Percentiles rank a stretch among this genome's conserved stretches.
Conservation (phyloP, 30 jellyfish, hydroid and myxozoan species). For the Mastigias papua region DNA sequence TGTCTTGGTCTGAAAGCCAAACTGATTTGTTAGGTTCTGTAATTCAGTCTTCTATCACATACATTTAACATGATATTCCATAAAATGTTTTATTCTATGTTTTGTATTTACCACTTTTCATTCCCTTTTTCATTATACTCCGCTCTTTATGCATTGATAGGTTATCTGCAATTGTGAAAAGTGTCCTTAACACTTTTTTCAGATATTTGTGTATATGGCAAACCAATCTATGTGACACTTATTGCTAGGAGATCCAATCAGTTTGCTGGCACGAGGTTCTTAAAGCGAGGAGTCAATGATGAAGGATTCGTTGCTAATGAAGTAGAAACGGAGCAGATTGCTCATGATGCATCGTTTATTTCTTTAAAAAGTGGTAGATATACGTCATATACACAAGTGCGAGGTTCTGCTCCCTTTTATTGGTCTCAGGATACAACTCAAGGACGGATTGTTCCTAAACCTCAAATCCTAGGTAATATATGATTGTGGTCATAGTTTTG, state of each 20-base stretch:
- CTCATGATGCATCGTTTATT: slow-evolving; percentile 95
- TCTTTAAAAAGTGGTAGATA: slow-evolving; percentile 95
- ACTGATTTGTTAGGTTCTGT: too few relatives aligned
- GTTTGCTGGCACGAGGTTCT: slow-evolving; percentile 97
- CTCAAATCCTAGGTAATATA: slow-evolving; percentile 91
- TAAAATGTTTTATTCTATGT: too few relatives aligned
- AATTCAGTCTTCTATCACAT: too few relatives aligned
- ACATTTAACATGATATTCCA: too few relatives aligned
- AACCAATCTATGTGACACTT: slow-evolving; percentile 90
- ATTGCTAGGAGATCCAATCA: slow-evolving; percentile 97
- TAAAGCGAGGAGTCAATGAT: slow-evolving; percentile 98
- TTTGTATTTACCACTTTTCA: too few relatives aligned
- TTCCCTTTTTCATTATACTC: neutral
- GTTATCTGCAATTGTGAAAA: neutral
- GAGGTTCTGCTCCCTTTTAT: slow-evolving; percentile 99
- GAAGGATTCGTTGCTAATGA: slow-evolving; percentile 99
- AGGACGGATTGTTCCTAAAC: slow-evolving; percentile 98
- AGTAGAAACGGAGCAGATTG: slow-evolving; percentile 99
- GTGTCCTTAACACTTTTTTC: too few relatives aligned
- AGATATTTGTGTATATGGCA: slow-evolving; percentile 97
- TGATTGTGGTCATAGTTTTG: neutral
- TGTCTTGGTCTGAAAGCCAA: too few relatives aligned
- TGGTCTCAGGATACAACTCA: slow-evolving; percentile 99
- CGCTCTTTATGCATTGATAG: neutral
- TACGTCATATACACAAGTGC: slow-evolving; percentile 94